Conservation (phyloP, 2,113 vertebrate genomes). For the Macquaria australasica region DNA sequence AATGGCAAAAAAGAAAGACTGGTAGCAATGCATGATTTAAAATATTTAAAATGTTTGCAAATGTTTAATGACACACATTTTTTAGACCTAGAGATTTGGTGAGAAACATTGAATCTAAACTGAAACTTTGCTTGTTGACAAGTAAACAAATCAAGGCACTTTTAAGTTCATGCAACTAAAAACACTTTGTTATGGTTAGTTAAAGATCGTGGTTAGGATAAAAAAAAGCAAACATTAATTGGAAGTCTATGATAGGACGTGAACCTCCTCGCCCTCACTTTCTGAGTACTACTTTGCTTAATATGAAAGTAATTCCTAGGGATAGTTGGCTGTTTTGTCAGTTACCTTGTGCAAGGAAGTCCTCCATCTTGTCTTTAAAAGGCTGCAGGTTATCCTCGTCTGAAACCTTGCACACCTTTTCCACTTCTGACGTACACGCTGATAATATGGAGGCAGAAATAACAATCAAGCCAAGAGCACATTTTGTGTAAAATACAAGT, state of each 20-base stretch:
- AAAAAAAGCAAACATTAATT: background rate
- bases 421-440: slow-evolving; percentile 93
- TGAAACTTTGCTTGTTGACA: background rate
- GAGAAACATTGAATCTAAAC: background rate
- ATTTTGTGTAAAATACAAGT: background rate
- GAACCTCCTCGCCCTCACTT: background rate
- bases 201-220: background rate
- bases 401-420: slow-evolving; percentile 92
- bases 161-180: background rate
- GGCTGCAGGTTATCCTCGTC: slow-evolving; percentile 94
- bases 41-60: background rate
- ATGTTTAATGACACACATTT: background rate
- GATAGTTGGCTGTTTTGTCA: background rate
- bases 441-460: slow-evolving; percentile 40
- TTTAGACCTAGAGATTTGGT: background rate
- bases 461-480: background rate
- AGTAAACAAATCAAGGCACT: background rate
- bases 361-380: slow-evolving; percentile 96
- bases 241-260: background rate
- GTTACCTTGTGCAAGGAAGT: slow-evolving; percentile 93
- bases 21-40: background rate
- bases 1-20: background rate
- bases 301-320: background rate
- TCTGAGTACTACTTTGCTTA: background rate
- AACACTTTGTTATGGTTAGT: background rate